Evolutionary conservation across 1,140 invertebrate species (phyloP), one percentile per base, ranked within the genome.

Genomic region (Micrasema longulum): DNA sequence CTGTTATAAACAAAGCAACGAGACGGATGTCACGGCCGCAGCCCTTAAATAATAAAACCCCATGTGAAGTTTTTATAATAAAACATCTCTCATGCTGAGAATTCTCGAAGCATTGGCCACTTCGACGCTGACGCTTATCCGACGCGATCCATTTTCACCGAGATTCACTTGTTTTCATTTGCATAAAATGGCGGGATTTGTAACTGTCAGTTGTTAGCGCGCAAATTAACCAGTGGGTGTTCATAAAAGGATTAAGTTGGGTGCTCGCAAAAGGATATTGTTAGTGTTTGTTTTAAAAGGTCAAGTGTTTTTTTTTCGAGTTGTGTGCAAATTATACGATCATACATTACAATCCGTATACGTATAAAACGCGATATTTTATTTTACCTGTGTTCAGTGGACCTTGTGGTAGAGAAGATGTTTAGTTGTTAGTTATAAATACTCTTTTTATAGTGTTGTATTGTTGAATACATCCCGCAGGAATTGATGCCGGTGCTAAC

Each of bases 11-110:
- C 60, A 45, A 45, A 45, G 38, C 41, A 14, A 23, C 57, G 36
- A 20, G 57, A 35, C 63, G 63, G 63, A 66, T 66, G 63, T 66
- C 63, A 38, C 47, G 63, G 26, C 23, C 26, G 10, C n/a, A 35
- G 60, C 60, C 60, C 60, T 63, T 63, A 45, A 63, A 63, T 45
- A 22, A 47, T 41, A 38, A 63, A 47, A 50, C 63, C 63, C 63
- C 63, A 66, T 38, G 63, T 52, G 63, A 66, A 66, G 45, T 12
- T 31, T 66, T 52, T 50, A 66, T 45, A 22, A 66, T 63, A 63
- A 66, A 50, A 63, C 43, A 50, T 50, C 2, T 66, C 45, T 45
- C 62, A 66, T 66, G 63, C 63, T 11, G 63, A 66, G 63, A 36
- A 48, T 31, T 23, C 41, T 48, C 22, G 22, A 16, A 18, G 1